Evolutionary conservation across 1,140 invertebrate species (phyloP), one percentile per base, ranked within the genome.

Genomic region (Heterodera schachtii): DNA sequence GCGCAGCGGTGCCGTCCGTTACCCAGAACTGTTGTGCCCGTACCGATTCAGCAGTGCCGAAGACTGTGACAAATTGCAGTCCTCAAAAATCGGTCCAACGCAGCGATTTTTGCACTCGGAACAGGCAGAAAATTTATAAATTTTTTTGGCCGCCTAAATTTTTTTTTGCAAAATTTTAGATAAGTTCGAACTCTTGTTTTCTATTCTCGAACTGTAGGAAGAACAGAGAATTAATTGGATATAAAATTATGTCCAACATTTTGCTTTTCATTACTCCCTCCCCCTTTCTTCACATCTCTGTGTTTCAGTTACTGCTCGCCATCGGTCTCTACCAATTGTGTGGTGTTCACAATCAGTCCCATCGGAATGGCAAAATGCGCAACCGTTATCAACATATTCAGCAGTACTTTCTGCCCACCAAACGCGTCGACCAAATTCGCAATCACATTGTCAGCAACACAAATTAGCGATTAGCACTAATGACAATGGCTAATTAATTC

Each of bases 371-470:
- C 43, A 77, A 73, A 78, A 64, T 64, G 57, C 57, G 57, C 57
- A 64, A 64, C 9, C 86, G 86, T 21, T 84, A 84, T 19, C 81
- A 82, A 43, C 49, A 49, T n/a, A 85, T 84, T 19, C 60, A 84
- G 19, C 21, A 66, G 7, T 64, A 85, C 52, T 84, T 87, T 52
- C 75, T 84, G 73, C 83, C 83, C 19, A 84, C 75, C 7, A 84
- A 87, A 84, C 80, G 80, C 16, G 82, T 71, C 21, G 44, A 52
- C n/a, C 83, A 84, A 49, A 86, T 84, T 66, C 67, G 83, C 8
- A 86, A 84, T 84, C 82, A 86, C 71, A 44, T 84, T 64, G 57
- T 64, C 19, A 31, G 31, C 31, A 31, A 31, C 31, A 31, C 31
- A 31, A 31, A 31, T 31, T 31, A 31, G 31, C 31, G 31, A 31